Base-by-base conservation (phyloP, 2,888 invertebrate species). In the Drosophila maculinotata region DNA sequence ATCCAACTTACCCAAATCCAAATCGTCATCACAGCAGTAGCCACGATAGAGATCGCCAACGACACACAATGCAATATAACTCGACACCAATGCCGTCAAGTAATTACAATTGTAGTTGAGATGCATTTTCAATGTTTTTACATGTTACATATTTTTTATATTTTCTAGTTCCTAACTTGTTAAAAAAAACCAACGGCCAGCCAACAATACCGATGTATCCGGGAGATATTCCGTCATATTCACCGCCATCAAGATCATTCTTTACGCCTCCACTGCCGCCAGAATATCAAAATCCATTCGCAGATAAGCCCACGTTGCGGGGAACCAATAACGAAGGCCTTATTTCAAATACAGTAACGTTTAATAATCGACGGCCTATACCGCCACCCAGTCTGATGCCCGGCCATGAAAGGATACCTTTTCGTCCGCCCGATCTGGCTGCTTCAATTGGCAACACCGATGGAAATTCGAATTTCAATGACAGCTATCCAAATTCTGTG, bases 221-320 rank as follows among this genome's bases (percentile, higher is more conserved):
- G 12, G 95, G 94, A 47, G 95, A 96, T 78, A 93, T 96, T 76
- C 96, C 96, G 33, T 96, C 95, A 31, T 97, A 97, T 91, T 95
- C 96, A 23, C 96, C 96, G 49, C 96, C 97, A 17, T 95, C 95
- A 28, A 92, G 96, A 59, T 93, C 95, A 10, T 95, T 96, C 90
- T 95, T 95, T 91, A 97, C 97, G 0, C 97, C 97, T 1, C 96
- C 96, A 0, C 91, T 97, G 72, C 97, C 96, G 10, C 96, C 96
- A 7, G 96, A 96, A 91, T 96, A 95, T 89, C 93, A 94, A 67
- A 96, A 96, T 92, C 96, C 97, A 0, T 97, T 97, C 89, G 96
- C 96, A n/a, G 96, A 97, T 90, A 97, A 96, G 91, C 97, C 97
- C 49, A 97, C 97, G 42, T 92, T 97, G 62, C 93, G 97, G 84